phyloP scores from a whole-genome alignment of 2,113 vertebrate species.

The Ramphastos sulfuratus region DNA sequence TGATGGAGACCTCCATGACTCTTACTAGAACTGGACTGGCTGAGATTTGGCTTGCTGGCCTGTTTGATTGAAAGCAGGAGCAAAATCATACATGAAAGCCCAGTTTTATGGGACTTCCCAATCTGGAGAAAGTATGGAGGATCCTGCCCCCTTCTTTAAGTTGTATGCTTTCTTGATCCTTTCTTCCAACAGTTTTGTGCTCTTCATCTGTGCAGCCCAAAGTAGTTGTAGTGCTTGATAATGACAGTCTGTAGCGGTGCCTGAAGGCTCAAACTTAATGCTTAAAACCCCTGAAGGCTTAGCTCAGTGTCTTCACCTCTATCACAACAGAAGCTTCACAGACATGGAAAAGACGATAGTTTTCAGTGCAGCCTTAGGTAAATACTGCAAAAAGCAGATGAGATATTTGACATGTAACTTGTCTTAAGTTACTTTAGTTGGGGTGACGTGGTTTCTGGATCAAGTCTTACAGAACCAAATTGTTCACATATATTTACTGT shows the following conservation, averaged over 20 bases:
- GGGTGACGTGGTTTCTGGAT: background rate
- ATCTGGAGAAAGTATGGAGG: background rate
- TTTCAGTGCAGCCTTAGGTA: background rate
- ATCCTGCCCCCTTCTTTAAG: background rate
- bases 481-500: background rate
- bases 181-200: background rate
- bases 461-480: background rate
- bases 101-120: background rate
- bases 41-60: background rate
- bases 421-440: background rate
- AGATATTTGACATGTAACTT: background rate
- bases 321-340: background rate
- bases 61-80: background rate
- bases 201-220: fast-evolving
- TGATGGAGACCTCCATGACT: background rate
- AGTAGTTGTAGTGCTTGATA: background rate
- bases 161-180: background rate
- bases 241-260: background rate
- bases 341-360: background rate
- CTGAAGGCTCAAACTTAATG: background rate
- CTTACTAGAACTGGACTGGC: background rate
- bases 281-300: background rate
- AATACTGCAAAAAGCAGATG: background rate
- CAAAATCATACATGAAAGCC: background rate
- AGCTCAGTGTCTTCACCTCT: background rate